These are phyloP conservation scores for Danionella cerebrum DNA, from an alignment of 2,113 vertebrate species.

Conservation along the genomic window DNA sequence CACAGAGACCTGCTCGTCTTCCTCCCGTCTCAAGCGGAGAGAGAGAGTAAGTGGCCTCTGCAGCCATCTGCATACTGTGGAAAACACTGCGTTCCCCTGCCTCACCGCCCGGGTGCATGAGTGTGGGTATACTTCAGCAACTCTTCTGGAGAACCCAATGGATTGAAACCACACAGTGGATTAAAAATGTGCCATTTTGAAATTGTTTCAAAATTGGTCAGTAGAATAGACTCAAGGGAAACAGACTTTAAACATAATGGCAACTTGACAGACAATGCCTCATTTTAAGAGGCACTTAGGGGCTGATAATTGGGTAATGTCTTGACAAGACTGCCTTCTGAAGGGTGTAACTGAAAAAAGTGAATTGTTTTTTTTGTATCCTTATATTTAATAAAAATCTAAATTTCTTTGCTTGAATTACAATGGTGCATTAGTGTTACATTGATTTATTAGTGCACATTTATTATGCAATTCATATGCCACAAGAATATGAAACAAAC, in stretches of 20 bases:
- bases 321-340: slow-evolving; percentile 18
- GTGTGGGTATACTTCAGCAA: slow-evolving; percentile 27
- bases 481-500: too few species aligned
- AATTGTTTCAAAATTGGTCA: slow-evolving; percentile 37
- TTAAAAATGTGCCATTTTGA: slow-evolving; percentile 33
- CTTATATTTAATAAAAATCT: too few species aligned
- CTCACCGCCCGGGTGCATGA: slow-evolving; percentile 23
- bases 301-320: slow-evolving; percentile 35
- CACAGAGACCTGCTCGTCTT: slow-evolving; percentile 39
- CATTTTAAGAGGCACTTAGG: slow-evolving; percentile 44
- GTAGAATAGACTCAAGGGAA: slow-evolving; percentile 28
- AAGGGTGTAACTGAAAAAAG: too few species aligned
- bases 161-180: slow-evolving; percentile 33
- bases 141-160: slow-evolving; percentile 19
- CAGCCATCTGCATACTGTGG: slow-evolving; percentile 27
- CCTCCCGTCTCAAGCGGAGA: slow-evolving; percentile 30
- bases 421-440: too few species aligned
- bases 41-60: slow-evolving; percentile 10
- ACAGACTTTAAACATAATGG: slow-evolving; percentile 34
- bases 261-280: slow-evolving; percentile 37
- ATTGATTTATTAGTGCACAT: too few species aligned
- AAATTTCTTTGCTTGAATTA: too few species aligned
- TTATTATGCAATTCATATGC: too few species aligned
- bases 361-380: too few species aligned
- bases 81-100: slow-evolving; percentile 31